Percentiles rank a stretch among this genome's conserved stretches.
Conservation (phyloP, 2,888 invertebrate genomes). For the Macrosiphum euphorbiae region DNA sequence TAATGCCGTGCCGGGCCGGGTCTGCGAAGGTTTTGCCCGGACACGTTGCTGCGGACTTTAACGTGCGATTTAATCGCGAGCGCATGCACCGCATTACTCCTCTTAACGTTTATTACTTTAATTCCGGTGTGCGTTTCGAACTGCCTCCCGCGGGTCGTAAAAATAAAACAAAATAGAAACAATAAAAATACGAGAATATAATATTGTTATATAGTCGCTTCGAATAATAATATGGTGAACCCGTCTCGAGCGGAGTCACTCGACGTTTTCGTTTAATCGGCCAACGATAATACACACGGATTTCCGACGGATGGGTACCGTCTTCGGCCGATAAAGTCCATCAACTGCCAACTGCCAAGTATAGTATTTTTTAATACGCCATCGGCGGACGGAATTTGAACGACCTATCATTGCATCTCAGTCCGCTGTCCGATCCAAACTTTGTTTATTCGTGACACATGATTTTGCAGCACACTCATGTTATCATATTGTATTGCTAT, state of each 20-base stretch:
- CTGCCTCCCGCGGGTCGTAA: background rate
- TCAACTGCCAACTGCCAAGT: too few relatives aligned
- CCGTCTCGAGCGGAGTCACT: background rate
- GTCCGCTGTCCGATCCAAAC: too few relatives aligned
- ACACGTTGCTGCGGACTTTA: background rate
- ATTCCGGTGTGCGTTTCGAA: background rate
- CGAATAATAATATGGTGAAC: background rate
- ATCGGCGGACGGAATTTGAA: background rate
- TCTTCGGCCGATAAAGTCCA: background rate
- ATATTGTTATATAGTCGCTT: background rate
- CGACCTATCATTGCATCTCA: background rate
- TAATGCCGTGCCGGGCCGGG: background rate
- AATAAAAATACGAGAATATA: background rate
- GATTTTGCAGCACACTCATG: background rate
- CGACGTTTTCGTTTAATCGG: background rate
- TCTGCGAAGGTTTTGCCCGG: background rate
- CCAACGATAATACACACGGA: background rate
- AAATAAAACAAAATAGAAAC: slow-evolving; percentile 8
- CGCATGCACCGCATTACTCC: slow-evolving; percentile 14
- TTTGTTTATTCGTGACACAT: too few relatives aligned
- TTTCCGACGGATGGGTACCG: background rate
- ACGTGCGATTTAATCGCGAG: slow-evolving; percentile 41
- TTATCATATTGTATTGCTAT: too few relatives aligned
- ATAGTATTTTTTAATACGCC: background rate
- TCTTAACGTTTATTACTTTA: slow-evolving; percentile 27